phyloP scores from a whole-genome alignment of 2,888 invertebrate genomes.

The Mamestra brassicae region DNA sequence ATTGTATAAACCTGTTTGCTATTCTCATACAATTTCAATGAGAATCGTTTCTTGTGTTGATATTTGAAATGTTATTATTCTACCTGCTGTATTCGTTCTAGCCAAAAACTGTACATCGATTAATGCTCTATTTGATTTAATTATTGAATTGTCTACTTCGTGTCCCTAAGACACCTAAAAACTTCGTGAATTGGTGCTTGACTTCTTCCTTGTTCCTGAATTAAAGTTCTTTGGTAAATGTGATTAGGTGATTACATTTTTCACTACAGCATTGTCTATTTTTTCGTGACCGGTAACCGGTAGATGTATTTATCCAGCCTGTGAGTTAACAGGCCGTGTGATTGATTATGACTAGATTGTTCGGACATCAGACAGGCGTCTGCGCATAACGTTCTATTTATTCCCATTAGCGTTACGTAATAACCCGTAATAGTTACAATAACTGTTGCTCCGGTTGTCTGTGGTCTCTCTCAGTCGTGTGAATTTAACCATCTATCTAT shows the following conservation, averaged over 20 bases:
- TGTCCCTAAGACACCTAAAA: conserved; percentile 20
- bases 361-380: conserved; percentile 11
- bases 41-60: background rate
- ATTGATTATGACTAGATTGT: conserved; percentile 25
- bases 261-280: conserved; percentile 18
- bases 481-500: conserved; percentile 64
- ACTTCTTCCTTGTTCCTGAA: conserved; percentile 44
- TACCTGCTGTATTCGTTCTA: background rate
- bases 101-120: background rate
- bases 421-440: conserved; percentile 56
- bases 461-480: conserved; percentile 42
- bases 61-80: background rate
- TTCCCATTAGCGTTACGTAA: conserved; percentile 55
- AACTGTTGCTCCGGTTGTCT: conserved; percentile 56
- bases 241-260: conserved; percentile 20
- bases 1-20: conserved; percentile 4
- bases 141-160: background rate
- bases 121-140: conserved; percentile 27
- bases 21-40: conserved; percentile 1
- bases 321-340: conserved; percentile 31
- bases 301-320: conserved; percentile 5
- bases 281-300: conserved; percentile 9
- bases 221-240: conserved; percentile 40
- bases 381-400: conserved; percentile 44
- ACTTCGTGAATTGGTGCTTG: background rate